A percentile compares a stretch with the other conserved stretches of the same genome.
Conservation (phyloP, 2,113 vertebrate species). For the Psammodynastes pulverulentus region DNA sequence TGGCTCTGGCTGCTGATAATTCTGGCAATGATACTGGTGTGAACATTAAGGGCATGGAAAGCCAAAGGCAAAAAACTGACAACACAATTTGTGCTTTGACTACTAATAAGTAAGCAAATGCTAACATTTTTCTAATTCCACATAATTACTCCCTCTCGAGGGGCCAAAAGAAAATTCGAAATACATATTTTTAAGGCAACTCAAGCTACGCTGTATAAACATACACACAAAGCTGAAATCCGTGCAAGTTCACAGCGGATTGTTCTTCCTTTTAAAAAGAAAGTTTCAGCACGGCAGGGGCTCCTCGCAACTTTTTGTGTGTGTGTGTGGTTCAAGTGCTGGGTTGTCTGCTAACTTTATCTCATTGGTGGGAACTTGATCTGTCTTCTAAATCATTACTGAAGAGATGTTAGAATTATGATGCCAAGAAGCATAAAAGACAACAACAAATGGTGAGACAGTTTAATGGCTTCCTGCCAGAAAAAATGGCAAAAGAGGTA, state of each 20-base stretch:
- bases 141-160: constrained; percentile 70
- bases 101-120: constrained; percentile 74
- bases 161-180: constrained; percentile 63
- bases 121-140: constrained; percentile 71
- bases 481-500: constrained; percentile 48
- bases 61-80: constrained; percentile 78
- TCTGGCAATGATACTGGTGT: constrained; percentile 78
- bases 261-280: constrained; percentile 55
- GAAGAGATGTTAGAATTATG: constrained; percentile 58
- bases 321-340: constrained; percentile 31
- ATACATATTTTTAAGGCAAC: constrained; percentile 66
- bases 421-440: constrained; percentile 61
- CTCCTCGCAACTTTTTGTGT: constrained; percentile 56
- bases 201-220: constrained; percentile 60
- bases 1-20: constrained; percentile 75
- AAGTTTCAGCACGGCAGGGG: constrained; percentile 55
- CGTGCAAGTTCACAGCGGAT: constrained; percentile 50
- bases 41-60: constrained; percentile 78
- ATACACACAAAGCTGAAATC: constrained; percentile 48
- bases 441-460: constrained; percentile 39
- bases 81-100: constrained; percentile 75
- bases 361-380: constrained; percentile 52
- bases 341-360: constrained; percentile 48
- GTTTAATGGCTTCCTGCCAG: constrained; percentile 45
- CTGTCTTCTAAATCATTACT: constrained; percentile 60